A percentile compares a stretch with the other conserved stretches of the same genome.
phyloP scores from a whole-genome alignment of 2,113 vertebrate genomes.

The Nyctereutes procyonoides region DNA sequence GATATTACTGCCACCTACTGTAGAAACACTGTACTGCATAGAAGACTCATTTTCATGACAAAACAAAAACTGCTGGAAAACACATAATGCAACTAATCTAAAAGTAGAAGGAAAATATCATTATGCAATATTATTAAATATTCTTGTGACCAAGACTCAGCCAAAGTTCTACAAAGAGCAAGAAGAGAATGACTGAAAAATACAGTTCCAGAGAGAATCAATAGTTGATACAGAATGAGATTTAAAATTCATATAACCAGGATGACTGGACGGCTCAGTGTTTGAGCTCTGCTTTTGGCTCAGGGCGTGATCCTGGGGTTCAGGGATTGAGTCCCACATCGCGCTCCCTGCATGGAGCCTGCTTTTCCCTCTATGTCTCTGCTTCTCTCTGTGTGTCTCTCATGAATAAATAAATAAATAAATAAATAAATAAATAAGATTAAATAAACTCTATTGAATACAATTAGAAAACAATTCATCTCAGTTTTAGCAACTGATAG shows the following conservation, averaged over 20 bases:
- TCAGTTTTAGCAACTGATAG: not conserved
- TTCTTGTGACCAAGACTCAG: not conserved
- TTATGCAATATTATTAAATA: not conserved
- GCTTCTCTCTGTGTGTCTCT: too few species aligned
- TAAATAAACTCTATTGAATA: not conserved
- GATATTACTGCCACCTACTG: slow-evolving; percentile 82
- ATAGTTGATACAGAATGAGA: not conserved
- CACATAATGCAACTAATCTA: not conserved
- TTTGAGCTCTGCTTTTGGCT: too few species aligned
- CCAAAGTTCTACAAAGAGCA: not conserved
- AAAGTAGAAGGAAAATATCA: not conserved
- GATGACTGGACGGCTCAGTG: too few species aligned
- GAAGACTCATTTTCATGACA: not conserved
- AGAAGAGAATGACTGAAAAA: not conserved
- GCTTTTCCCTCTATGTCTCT: too few species aligned
- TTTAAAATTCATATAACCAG: slow-evolving; percentile 24
- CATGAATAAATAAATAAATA: too few species aligned
- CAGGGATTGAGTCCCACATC: too few species aligned
- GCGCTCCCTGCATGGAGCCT: too few species aligned
- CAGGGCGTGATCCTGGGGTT: too few species aligned
- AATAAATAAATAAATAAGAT: not conserved
- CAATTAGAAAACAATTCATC: not conserved
- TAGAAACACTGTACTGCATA: slow-evolving; percentile 41
- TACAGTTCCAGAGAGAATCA: not conserved
- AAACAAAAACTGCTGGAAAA: not conserved